These are phyloP conservation scores for Cochlearius cochlearius DNA, from an alignment of 2,113 vertebrate genomes.

Conservation along the genomic window DNA sequence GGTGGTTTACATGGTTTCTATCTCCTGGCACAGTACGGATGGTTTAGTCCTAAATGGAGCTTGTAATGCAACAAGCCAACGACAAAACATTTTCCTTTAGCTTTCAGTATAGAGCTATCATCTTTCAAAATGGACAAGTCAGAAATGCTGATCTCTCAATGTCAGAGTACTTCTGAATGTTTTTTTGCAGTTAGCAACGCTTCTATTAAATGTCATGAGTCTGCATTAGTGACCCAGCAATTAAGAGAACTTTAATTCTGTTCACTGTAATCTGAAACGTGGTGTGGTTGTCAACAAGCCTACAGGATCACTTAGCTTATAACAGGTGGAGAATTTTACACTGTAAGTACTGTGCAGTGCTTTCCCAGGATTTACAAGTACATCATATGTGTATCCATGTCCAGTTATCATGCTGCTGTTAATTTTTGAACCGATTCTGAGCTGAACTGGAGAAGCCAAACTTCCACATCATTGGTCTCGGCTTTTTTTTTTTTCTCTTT, in stretches of 20 bases:
- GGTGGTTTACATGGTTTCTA: background rate
- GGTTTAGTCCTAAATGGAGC: conserved; percentile 49
- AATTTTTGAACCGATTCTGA: conserved; percentile 18
- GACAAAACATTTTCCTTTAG: conserved; percentile 34
- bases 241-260: background rate
- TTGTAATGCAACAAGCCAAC: conserved; percentile 36
- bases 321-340: background rate
- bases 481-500: background rate
- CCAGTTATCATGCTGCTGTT: background rate
- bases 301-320: background rate
- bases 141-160: background rate
- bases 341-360: background rate
- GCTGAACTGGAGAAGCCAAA: background rate
- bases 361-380: background rate
- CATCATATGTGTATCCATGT: background rate
- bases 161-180: background rate
- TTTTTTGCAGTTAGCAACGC: background rate
- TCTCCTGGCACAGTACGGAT: background rate
- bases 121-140: conserved; percentile 39
- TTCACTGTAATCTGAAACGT: background rate
- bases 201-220: background rate
- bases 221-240: background rate
- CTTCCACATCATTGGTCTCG: background rate
- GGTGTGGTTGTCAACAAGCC: background rate
- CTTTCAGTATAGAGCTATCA: background rate